phyloP scores from a whole-genome alignment of 2,888 invertebrate genomes.

The Drosophila putrida region DNA sequence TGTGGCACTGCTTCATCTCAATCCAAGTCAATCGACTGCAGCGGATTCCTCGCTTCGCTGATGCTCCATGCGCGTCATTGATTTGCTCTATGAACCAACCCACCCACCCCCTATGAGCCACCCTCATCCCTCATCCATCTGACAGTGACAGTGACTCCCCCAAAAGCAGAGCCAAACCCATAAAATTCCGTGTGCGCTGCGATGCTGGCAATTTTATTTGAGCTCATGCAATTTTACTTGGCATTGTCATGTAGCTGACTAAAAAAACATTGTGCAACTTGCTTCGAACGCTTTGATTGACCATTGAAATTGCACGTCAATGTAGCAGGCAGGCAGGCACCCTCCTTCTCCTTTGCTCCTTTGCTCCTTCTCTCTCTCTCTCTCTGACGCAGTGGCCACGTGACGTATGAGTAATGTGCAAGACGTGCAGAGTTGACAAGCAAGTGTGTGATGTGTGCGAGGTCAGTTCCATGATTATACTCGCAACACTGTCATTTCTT shows the following conservation, averaged over 20 bases:
- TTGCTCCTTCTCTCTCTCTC: not conserved
- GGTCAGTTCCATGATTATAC: slow-evolving; percentile 23
- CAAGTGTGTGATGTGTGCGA: slow-evolving; percentile 12
- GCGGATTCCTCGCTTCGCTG: slow-evolving; percentile 31
- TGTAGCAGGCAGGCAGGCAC: slow-evolving; percentile 23
- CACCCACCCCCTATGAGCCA: not conserved
- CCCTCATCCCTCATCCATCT: not conserved
- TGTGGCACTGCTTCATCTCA: slow-evolving; percentile 60
- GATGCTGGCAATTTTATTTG: slow-evolving; percentile 64
- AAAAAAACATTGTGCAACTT: slow-evolving; percentile 52
- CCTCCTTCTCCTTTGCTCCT: not conserved
- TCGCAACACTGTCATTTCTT: not conserved
- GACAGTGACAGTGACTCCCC: slow-evolving; percentile 17
- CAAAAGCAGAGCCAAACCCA: not conserved
- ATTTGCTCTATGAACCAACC: slow-evolving; percentile 37
- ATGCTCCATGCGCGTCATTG: slow-evolving; percentile 54
- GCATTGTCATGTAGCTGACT: slow-evolving; percentile 62
- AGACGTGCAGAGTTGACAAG: slow-evolving; percentile 53
- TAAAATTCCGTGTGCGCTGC: slow-evolving; percentile 26
- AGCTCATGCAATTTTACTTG: slow-evolving; percentile 69
- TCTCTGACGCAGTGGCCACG: slow-evolving; percentile 42
- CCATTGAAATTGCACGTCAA: slow-evolving; percentile 78
- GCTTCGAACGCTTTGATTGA: slow-evolving; percentile 69
- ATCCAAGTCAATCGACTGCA: slow-evolving; percentile 53
- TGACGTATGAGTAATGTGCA: slow-evolving; percentile 71